Evolutionary conservation across 2,797 vertebrate genomes (phyloP), one percentile per base, ranked within the genome.

Genomic region (Pampus argenteus): DNA sequence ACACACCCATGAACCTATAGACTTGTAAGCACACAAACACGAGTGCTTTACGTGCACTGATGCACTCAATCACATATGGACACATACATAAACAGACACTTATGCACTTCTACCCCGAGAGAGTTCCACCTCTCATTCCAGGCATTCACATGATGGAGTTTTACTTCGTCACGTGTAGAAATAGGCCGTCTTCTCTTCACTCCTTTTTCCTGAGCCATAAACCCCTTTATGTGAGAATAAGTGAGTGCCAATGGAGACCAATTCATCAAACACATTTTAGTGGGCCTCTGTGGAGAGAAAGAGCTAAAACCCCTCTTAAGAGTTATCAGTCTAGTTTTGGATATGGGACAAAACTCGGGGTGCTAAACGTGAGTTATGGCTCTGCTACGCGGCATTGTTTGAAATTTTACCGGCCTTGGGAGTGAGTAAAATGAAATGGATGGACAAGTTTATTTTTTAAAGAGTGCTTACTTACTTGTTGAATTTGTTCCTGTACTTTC

Each of bases 161-260:
- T 83, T 74, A 70, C 82, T 75, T 86, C 74, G 79, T 78, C 82
- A 83, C 55, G 9, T 84, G 58, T 47, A 64, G 81, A 61, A 82
- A 76, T 9, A 63, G 59, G 60, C 70, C n/a, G 17, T 79, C 61
- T 25, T 59, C 72, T 36, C 52, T 26, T 42, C 38, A 49, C 71
- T 40, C 23, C 52, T 13, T 20, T 17, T 56, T 51, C 65, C 83
- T 9, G 47, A 76, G 71, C 72, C 66, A 84, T 85, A 83, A 90
- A 89, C 44, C 15, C 72, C 66, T 88, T 91, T 88, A 91, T 91
- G 89, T 85, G 89, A 91, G 86, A 91, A 89, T 91, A 92, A 91
- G 88, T 90, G 89, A 87, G 86, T 14, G 49, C 75, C 85, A 70
- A 78, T 34, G 60, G 87, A 88, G 89, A 88, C 81, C 87, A 79